phyloP scores from a whole-genome alignment of 1,140 invertebrate species.

The Neuroterus valhalla region DNA sequence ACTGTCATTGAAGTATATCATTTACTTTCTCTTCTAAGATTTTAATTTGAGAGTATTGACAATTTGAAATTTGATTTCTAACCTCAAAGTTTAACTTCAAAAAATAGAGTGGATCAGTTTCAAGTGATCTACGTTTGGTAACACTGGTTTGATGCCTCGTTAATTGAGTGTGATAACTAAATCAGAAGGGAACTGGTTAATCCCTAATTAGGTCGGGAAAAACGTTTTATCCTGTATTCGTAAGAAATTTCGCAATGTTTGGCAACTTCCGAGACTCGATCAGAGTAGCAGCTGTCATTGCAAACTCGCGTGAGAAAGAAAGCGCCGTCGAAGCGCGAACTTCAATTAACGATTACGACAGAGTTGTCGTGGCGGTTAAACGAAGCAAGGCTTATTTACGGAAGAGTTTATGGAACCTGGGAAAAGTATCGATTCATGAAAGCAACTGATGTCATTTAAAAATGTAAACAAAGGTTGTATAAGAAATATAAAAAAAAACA shows the following conservation, averaged over 20 bases:
- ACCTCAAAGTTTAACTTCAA: too few relatives aligned
- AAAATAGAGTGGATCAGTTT: too few relatives aligned
- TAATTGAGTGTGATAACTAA: too few relatives aligned
- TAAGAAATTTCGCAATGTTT: not conserved
- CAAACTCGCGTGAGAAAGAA: conserved; percentile 1
- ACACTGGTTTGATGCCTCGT: too few relatives aligned
- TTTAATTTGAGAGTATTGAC: too few relatives aligned
- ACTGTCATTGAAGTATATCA: too few relatives aligned
- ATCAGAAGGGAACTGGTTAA: too few relatives aligned
- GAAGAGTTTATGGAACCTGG: conserved; percentile 7
- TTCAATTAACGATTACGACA: conserved; percentile 19
- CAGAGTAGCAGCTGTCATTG: not conserved
- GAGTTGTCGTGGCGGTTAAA: conserved; percentile 4
- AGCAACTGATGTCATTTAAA: conserved; percentile 1
- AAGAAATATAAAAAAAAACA: not conserved
- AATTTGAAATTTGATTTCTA: too few relatives aligned
- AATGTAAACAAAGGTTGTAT: not conserved
- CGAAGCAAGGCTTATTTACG: not conserved
- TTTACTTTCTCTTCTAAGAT: too few relatives aligned
- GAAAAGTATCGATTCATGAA: not conserved
- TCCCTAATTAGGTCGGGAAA: too few relatives aligned
- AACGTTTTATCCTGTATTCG: not conserved
- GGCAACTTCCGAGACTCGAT: conserved; percentile 8
- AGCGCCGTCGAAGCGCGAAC: not conserved
- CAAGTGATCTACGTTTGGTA: too few relatives aligned